Base-by-base conservation (phyloP, 2,888 invertebrate genomes). In the Pemphredon lugubris region DNA sequence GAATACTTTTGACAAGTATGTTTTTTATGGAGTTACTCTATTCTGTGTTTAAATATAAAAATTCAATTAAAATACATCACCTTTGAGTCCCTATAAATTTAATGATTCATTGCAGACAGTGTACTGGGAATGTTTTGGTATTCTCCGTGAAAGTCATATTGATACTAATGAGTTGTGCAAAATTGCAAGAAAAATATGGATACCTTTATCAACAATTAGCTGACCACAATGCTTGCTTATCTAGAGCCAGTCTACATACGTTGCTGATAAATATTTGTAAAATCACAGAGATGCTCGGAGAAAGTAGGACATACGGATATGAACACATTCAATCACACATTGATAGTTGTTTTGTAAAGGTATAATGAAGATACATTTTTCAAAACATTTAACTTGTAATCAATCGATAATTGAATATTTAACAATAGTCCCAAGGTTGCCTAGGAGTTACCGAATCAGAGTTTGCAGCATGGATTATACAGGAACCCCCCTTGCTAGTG, bases 141-240 rank as follows among this genome's bases (percentile, higher is more conserved):
- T 88, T 94, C 58, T 93, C 94, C 63, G 92, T 94, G 0, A 95
- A 95, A 90, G 91, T 94, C 0, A 91, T 93, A 0, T 90, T 96
- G 51, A 93, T 93, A 47, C 87, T 95, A 5, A 90, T 96, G 60
- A 94, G 94, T 80, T 92, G 92, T 76, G 93, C 93, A 42, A 91
- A 92, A 16, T 90, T 94, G 9, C 89, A 91, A 48, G 94, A 95
- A 68, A 93, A 92, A 81, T 92, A 92, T 78, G 91, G 92, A 67
- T 95, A 94, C 51, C 90, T 96, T 48, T 95, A 95, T 84, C 92
- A 92, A 80, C 93, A 94, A 80, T 92, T 94, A 82, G 93, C 94
- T 0, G 95, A 95, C 87, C 94, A 95, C 83, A 95, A 95, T 84
- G 94, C 94, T 34, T 95, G 94, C 77, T 92, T 95, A 45, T 93